A percentile compares a stretch with the other conserved stretches of the same genome.
These are phyloP conservation scores for Zaprionus camerounensis DNA, from an alignment of 1,140 invertebrate species.

Conservation along the genomic window DNA sequence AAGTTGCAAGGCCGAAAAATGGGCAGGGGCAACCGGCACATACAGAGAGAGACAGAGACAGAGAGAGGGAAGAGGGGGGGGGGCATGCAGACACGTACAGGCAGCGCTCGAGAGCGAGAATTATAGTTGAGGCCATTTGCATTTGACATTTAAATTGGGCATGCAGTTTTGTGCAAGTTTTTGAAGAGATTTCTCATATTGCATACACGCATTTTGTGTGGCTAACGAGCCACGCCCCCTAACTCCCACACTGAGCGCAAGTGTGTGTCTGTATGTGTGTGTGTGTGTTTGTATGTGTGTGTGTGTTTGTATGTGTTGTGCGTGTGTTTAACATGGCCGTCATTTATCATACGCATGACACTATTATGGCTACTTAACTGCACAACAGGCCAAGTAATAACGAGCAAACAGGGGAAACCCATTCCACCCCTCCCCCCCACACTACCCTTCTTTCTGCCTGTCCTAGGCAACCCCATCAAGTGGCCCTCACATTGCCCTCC, in stretches of 20 bases:
- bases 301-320: not conserved
- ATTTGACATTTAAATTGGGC: constrained; percentile 56
- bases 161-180: constrained; percentile 56
- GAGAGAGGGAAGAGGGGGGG: not conserved
- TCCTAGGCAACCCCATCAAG: constrained; percentile 4
- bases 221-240: constrained; percentile 32
- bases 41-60: no score
- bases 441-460: not conserved
- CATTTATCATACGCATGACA: constrained; percentile 61
- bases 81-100: not conserved
- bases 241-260: not conserved
- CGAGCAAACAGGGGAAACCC: constrained; percentile 26
- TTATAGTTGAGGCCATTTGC: constrained; percentile 51
- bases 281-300: constrained; percentile 3
- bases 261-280: not conserved
- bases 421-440: not conserved
- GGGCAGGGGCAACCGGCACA: not conserved
- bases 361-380: constrained; percentile 63
- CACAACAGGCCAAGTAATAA: constrained; percentile 55
- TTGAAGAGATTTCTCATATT: constrained; percentile 50
- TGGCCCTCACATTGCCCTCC: not conserved
- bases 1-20: constrained; percentile 10
- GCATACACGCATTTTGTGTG: constrained; percentile 60
- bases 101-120: constrained; percentile 20
- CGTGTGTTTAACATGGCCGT: constrained; percentile 47